Conservation (phyloP, 2,888 invertebrate genomes). For the Napeogenes sylphis region DNA sequence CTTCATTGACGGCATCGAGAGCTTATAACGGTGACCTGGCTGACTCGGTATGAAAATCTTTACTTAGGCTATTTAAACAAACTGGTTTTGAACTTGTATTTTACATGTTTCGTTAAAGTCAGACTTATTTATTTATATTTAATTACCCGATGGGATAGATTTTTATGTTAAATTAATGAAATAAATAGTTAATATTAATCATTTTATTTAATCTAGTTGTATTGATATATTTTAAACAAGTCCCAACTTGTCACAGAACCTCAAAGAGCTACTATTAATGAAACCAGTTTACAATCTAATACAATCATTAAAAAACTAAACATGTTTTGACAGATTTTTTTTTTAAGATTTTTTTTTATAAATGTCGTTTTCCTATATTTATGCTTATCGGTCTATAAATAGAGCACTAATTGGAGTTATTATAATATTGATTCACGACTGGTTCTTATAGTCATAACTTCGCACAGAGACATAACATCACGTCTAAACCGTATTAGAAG, state of each 20-base stretch:
- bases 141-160: not conserved
- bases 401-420: too few relatives aligned
- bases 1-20: slow-evolving; percentile 35
- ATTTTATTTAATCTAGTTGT: not conserved
- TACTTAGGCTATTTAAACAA: not conserved
- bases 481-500: slow-evolving; percentile 31
- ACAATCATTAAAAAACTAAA: too few relatives aligned
- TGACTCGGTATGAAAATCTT: slow-evolving; percentile 9
- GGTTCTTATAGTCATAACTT: slow-evolving; percentile 8
- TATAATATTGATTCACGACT: too few relatives aligned
- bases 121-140: not conserved
- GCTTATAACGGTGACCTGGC: slow-evolving; percentile 31
- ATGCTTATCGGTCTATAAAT: too few relatives aligned
- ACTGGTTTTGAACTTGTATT: not conserved
- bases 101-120: not conserved
- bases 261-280: slow-evolving; percentile 6
- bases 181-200: too few relatives aligned
- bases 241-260: slow-evolving; percentile 1
- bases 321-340: not conserved
- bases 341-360: too few relatives aligned
- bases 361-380: too few relatives aligned
- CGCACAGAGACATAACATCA: slow-evolving; percentile 47
- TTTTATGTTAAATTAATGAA: not conserved
- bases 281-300: slow-evolving; percentile 11
- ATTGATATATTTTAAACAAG: slow-evolving; percentile 6